Conservation (phyloP, 2,797 vertebrate species). For the Phrynocephalus forsythii region DNA sequence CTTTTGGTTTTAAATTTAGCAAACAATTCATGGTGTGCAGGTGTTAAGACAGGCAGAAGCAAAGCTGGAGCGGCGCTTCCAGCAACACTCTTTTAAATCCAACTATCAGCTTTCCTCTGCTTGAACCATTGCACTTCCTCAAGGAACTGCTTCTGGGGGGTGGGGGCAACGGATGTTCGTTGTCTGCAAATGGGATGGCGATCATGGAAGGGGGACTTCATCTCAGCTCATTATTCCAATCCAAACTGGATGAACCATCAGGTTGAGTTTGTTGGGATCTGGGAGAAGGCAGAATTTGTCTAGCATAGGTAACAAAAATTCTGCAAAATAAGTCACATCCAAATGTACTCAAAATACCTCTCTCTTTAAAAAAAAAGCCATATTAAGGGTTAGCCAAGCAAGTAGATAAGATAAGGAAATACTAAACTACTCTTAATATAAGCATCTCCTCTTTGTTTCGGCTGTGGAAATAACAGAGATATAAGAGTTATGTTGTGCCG, state of each 20-base stretch:
- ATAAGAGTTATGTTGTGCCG: background rate
- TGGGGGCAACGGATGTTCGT: background rate
- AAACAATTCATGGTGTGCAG: background rate
- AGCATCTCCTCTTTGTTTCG: conserved; percentile 61
- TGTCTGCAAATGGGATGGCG: background rate
- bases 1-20: background rate
- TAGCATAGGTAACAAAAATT: background rate
- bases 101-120: no score
- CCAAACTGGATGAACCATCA: background rate
- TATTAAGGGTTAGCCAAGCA: background rate
- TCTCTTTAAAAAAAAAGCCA: background rate
- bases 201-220: background rate
- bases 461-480: conserved; percentile 48
- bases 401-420: background rate
- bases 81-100: background rate
- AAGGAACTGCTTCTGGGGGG: background rate
- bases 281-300: background rate
- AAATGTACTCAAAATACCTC: background rate
- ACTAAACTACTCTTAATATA: background rate
- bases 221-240: background rate
- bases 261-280: background rate
- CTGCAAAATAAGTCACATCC: background rate
- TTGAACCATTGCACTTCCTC: background rate
- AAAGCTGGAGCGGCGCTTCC: background rate
- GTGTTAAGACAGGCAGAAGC: background rate